Conservation (phyloP, 2,888 invertebrate species). For the Nasonovia ribisnigri region DNA sequence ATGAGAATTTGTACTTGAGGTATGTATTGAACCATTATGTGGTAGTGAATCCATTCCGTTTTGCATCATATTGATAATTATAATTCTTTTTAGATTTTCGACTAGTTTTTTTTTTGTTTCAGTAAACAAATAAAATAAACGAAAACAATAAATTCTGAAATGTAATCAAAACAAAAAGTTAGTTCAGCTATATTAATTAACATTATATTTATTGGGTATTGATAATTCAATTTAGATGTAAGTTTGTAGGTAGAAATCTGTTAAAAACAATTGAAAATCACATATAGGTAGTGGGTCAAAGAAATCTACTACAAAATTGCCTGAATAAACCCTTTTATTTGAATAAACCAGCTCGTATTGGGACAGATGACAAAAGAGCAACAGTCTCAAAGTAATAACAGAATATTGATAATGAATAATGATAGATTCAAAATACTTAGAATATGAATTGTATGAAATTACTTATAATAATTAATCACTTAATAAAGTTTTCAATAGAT, state of each 20-base stretch:
- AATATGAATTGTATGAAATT: not conserved
- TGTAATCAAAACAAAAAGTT: slow-evolving; percentile 1
- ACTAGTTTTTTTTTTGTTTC: slow-evolving; percentile 42
- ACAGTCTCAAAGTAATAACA: not conserved
- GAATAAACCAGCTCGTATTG: no score
- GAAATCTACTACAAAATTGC: not conserved
- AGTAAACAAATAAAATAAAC: slow-evolving; percentile 53
- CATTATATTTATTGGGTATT: not conserved
- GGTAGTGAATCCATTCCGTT: slow-evolving; percentile 85
- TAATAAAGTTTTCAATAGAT: not conserved
- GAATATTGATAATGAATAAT: no score
- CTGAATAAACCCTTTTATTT: no score
- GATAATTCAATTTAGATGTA: not conserved
- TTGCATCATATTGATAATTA: slow-evolving; percentile 78
- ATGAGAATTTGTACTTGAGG: slow-evolving; percentile 70
- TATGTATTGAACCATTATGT: slow-evolving; percentile 79
- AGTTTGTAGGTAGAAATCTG: not conserved
- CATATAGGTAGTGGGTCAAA: not conserved
- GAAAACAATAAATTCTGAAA: slow-evolving; percentile 59
- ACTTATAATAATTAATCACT: not conserved
- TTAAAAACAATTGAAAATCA: not conserved
- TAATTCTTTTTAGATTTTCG: slow-evolving; percentile 16
- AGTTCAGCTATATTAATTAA: not conserved
- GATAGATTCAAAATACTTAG: not conserved
- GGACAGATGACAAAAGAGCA: not conserved